Evolutionary conservation across 1,140 invertebrate genomes (phyloP).

Genomic region (Cheumatopsyche charites): DNA sequence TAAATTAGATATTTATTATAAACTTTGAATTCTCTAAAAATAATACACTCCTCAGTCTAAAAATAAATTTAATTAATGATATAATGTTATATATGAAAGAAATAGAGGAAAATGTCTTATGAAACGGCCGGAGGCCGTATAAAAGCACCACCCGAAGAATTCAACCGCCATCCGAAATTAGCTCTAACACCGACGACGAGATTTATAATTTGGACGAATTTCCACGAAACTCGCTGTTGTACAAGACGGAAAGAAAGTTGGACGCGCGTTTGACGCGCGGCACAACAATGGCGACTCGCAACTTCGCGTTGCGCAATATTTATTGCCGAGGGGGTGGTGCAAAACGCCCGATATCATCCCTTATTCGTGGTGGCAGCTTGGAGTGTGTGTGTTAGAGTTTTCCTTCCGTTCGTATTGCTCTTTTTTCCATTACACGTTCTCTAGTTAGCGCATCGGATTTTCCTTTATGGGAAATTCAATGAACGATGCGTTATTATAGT

Average conservation of each 20-base stretch:
- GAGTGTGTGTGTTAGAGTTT: neutral
- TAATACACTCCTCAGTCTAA: too few relatives aligned
- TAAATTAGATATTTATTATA: too few relatives aligned
- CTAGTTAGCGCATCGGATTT: too few relatives aligned
- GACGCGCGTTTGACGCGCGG: slow-evolving; percentile 1
- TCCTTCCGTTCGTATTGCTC: slow-evolving; percentile 12
- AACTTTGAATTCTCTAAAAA: too few relatives aligned
- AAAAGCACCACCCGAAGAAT: too few relatives aligned
- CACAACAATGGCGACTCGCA: neutral
- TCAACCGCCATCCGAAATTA: slow-evolving; percentile 9
- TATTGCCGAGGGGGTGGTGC: neutral
- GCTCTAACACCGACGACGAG: slow-evolving; percentile 5
- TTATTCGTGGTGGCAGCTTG: neutral
- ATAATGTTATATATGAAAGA: too few relatives aligned
- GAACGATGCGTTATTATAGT: too few relatives aligned
- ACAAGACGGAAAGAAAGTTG: slow-evolving; percentile 22
- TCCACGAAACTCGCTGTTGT: slow-evolving; percentile 2
- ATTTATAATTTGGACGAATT: slow-evolving; percentile 12
- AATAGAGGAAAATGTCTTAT: too few relatives aligned
- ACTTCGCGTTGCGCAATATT: slow-evolving; percentile 21
- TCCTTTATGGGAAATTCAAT: too few relatives aligned
- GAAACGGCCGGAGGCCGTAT: too few relatives aligned
- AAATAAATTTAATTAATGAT: too few relatives aligned
- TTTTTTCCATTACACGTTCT: neutral
- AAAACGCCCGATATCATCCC: neutral